Conservation (phyloP, 2,888 invertebrate species). For the Ormyrus labotus region DNA sequence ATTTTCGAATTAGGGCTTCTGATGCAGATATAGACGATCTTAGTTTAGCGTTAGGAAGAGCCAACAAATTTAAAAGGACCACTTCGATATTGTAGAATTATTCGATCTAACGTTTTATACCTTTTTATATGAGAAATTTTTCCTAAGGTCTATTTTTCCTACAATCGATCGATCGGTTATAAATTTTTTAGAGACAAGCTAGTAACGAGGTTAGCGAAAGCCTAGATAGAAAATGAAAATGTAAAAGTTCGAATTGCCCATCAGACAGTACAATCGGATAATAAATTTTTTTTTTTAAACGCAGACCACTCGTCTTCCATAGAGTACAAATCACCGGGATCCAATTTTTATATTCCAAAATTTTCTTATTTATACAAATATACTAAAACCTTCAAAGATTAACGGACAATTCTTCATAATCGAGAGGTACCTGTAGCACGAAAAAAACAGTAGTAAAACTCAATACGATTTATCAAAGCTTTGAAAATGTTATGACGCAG, state of each 20-base stretch:
- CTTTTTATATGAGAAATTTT: constrained; percentile 53
- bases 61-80: constrained; percentile 52
- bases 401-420: constrained; percentile 55
- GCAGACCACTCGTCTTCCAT: constrained; percentile 68
- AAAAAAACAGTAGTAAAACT: constrained; percentile 4
- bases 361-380: background rate
- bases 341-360: constrained; percentile 33
- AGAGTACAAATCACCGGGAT: constrained; percentile 65
- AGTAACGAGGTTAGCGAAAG: constrained; percentile 17
- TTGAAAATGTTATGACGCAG: background rate
- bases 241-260: background rate
- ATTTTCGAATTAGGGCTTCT: constrained; percentile 16
- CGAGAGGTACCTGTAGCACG: constrained; percentile 50
- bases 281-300: constrained; percentile 44
- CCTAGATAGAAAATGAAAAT: constrained; percentile 15
- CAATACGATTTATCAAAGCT: constrained; percentile 5
- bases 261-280: constrained; percentile 30
- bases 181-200: constrained; percentile 13
- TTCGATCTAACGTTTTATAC: constrained; percentile 55
- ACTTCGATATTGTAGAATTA: constrained; percentile 57
- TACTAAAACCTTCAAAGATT: background rate
- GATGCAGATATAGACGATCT: constrained; percentile 17
- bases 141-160: constrained; percentile 48
- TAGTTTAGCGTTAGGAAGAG: constrained; percentile 31
- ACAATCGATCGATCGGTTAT: constrained; percentile 15